Percentiles rank a stretch among this genome's conserved stretches.
These are phyloP conservation scores for Pseudocheirus occidentalis DNA, from an alignment of 2,797 vertebrate genomes.

Conservation along the genomic window DNA sequence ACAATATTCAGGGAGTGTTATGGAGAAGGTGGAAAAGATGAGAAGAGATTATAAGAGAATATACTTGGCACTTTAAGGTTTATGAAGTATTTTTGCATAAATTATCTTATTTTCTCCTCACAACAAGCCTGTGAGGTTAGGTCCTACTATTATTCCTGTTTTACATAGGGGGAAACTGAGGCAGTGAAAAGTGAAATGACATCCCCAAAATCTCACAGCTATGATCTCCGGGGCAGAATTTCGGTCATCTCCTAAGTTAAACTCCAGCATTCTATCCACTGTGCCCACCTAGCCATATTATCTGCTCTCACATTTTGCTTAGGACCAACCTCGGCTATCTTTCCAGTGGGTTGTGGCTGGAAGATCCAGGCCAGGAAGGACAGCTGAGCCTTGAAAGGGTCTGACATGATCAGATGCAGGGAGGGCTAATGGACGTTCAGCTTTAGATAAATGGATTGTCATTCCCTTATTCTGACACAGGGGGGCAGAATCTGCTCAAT, in stretches of 20 bases:
- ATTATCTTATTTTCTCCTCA: not conserved
- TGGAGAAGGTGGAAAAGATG: not conserved
- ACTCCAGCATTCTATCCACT: not conserved
- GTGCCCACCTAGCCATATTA: not conserved
- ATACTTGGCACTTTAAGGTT: not conserved
- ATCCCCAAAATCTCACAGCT: not conserved
- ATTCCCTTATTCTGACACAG: not conserved
- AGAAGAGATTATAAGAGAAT: not conserved
- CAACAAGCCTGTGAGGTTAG: not conserved
- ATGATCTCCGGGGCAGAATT: not conserved
- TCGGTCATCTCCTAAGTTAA: not conserved
- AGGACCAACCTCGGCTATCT: not conserved
- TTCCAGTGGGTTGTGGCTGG: not conserved
- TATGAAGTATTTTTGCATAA: not conserved
- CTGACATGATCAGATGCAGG: not conserved
- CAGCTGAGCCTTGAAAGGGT: not conserved
- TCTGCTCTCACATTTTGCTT: not conserved
- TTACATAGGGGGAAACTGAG: not conserved
- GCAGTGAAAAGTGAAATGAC: not conserved
- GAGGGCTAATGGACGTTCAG: no score
- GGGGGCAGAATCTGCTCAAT: not conserved
- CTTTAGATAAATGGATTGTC: not conserved
- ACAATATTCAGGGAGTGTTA: not conserved
- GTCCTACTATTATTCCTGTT: not conserved
- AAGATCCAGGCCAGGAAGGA: not conserved